Evolutionary conservation across 2,888 invertebrate genomes (phyloP).

Genomic region (Venusia cambrica): DNA sequence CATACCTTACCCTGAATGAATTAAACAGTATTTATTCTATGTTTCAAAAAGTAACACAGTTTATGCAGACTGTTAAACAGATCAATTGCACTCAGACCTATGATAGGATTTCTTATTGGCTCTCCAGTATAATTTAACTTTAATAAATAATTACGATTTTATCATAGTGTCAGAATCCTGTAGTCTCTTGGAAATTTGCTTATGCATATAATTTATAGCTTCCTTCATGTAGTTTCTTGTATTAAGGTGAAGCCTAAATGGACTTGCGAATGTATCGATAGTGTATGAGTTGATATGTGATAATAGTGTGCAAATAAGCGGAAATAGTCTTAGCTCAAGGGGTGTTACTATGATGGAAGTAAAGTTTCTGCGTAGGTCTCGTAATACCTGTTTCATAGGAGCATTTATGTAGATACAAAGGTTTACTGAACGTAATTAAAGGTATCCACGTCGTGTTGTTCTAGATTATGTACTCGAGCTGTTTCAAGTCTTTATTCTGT

Average conservation of each 20-base stretch:
- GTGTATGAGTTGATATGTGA: constrained; percentile 66
- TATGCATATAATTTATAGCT: constrained; percentile 7
- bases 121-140: too few species aligned
- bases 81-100: too few species aligned
- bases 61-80: too few species aligned
- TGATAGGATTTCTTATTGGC: too few species aligned
- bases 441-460: too few species aligned
- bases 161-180: too few species aligned
- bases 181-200: constrained; percentile 7
- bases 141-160: too few species aligned
- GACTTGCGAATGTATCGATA: constrained; percentile 21
- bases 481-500: too few species aligned
- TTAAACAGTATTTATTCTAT: too few species aligned
- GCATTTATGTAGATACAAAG: constrained; percentile 51
- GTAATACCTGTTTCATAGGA: constrained; percentile 59
- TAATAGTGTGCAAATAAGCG: constrained; percentile 64
- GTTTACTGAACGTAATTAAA: constrained; percentile 9
- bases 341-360: constrained; percentile 9
- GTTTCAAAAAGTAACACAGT: too few species aligned
- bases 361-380: constrained; percentile 36
- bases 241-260: constrained; percentile 34
- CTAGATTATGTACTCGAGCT: too few species aligned
- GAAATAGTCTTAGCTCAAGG: constrained; percentile 37
- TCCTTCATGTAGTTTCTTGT: constrained; percentile 22
- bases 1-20: too few species aligned